phyloP scores from a whole-genome alignment of 92 coral and sea anemone genomes.

The Ricordea florida region DNA sequence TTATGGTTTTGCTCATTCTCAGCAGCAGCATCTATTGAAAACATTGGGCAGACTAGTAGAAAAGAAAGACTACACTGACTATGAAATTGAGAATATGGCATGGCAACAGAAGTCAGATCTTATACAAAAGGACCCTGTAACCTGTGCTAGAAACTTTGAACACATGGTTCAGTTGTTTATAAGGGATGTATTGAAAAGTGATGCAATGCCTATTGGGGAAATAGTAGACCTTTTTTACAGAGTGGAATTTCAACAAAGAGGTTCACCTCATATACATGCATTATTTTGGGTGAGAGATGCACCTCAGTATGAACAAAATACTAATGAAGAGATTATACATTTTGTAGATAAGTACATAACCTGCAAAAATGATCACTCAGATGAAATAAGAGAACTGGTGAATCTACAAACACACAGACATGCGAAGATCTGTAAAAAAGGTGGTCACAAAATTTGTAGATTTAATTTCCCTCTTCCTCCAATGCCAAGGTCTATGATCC shows the following conservation, averaged over 20 bases:
- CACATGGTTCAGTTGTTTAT: constrained; percentile 69
- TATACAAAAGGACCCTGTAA: constrained; percentile 69
- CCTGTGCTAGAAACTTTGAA: constrained; percentile 74
- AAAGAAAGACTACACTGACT: constrained; percentile 41
- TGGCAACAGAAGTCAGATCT: constrained; percentile 72
- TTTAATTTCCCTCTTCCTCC: constrained; percentile 62
- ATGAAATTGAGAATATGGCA: constrained; percentile 38
- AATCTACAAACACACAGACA: constrained; percentile 65
- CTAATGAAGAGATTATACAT: constrained; percentile 36
- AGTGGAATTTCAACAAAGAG: constrained; percentile 56
- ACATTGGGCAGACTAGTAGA: constrained; percentile 57
- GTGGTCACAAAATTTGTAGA: constrained; percentile 48
- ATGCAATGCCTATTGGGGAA: constrained; percentile 55
- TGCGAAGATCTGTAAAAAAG: constrained; percentile 61
- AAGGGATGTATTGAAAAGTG: constrained; percentile 47
- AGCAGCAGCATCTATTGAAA: constrained; percentile 64
- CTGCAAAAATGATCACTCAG: constrained; percentile 35
- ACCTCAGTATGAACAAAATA: constrained; percentile 36
- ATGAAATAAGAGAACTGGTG: constrained; percentile 31
- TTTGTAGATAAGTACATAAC: constrained; percentile 66
- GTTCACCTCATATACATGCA: constrained; percentile 49
- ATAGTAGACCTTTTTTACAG: constrained; percentile 56
- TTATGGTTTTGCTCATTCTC: constrained; percentile 56
- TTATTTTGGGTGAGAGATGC: constrained; percentile 54
- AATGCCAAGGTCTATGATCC: constrained; percentile 45